Base-by-base conservation (phyloP, 37 sponge, comb jelly and placozoan genomes). In the Chondrilla cf. caribensis region DNA sequence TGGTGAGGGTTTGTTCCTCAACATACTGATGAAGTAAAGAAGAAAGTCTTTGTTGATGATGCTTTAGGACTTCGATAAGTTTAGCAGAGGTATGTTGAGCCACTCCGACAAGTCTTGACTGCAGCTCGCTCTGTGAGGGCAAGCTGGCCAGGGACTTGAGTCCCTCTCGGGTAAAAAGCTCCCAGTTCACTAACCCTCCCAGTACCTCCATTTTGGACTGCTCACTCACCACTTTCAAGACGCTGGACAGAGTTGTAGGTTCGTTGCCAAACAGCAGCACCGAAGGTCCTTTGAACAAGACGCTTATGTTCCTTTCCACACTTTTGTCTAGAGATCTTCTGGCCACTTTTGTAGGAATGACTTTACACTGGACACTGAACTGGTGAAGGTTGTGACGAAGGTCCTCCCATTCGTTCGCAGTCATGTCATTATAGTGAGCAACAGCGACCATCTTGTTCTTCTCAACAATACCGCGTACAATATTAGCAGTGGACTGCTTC, bases 391-490 rank as follows among this genome's bases (percentile, higher is more conserved):
- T 78, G 19, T 54, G 14, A 4, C 86, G 83, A 17, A 90, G 29
- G 8, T 38, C 54, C 21, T 86, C 78, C 90, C 90, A 90, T 33
- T 86, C 86, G 6, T 41, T 60, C 17, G 60, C 67, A 21, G 68
- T 85, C 79, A 90, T 37, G 58, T 82, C 86, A 60, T 82, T 83
- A 40, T 86, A 86, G 79, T 90, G 90, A 26, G 36, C 79, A 3
- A 90, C 76, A 35, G 73, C 80, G 25, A 86, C 83, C 58, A 82
- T 3, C 21, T 43, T 18, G 42, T 58, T 82, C 60, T 37, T 42
- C 31, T 70, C 26, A 32, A 90, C 82, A 8, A 79, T 72, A 11
- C 64, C 55, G 38, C 60, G 59, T 58, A 90, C 35, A 19, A 83
- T 64, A 17, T 55, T 25, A 29, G 77, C 70, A 1, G 85, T 66